Evolutionary conservation across 2,113 vertebrate species (phyloP).

Genomic region (Heliornis fulica): DNA sequence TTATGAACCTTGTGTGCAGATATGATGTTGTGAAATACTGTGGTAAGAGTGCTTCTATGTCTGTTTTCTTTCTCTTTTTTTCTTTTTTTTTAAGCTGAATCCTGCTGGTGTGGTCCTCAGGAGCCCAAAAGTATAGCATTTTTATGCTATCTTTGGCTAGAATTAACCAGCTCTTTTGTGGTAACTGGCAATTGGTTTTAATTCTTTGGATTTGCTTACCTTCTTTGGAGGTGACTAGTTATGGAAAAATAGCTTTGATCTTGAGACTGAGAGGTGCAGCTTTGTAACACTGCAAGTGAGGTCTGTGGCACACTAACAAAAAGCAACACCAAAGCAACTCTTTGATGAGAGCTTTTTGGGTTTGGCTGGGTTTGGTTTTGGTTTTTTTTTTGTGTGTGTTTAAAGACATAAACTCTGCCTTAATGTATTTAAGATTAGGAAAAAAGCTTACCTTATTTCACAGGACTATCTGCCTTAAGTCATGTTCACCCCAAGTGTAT

Average conservation of each 20-base stretch:
- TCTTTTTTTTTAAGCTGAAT: not conserved
- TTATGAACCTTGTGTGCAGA: not conserved
- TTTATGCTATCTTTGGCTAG: not conserved
- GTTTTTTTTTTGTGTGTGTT: not conserved
- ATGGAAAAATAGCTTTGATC: not conserved
- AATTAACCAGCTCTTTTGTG: not conserved
- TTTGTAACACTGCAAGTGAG: not conserved
- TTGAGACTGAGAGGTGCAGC: not conserved
- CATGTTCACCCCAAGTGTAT: not conserved
- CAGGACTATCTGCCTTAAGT: not conserved
- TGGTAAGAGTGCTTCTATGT: not conserved
- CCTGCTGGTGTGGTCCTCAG: not conserved
- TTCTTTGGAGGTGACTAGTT: not conserved
- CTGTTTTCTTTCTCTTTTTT: not conserved
- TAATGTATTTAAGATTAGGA: not conserved
- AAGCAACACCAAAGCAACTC: not conserved
- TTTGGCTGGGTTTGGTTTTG: no score
- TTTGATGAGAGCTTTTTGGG: not conserved
- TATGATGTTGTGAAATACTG: not conserved
- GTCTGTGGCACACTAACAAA: not conserved
- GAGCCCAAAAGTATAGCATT: not conserved
- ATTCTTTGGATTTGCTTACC: not conserved
- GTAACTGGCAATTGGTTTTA: not conserved
- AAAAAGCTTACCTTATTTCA: not conserved
- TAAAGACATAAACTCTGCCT: not conserved